Conservation (phyloP, 2,888 invertebrate species). For the Yponomeuta cagnagella region DNA sequence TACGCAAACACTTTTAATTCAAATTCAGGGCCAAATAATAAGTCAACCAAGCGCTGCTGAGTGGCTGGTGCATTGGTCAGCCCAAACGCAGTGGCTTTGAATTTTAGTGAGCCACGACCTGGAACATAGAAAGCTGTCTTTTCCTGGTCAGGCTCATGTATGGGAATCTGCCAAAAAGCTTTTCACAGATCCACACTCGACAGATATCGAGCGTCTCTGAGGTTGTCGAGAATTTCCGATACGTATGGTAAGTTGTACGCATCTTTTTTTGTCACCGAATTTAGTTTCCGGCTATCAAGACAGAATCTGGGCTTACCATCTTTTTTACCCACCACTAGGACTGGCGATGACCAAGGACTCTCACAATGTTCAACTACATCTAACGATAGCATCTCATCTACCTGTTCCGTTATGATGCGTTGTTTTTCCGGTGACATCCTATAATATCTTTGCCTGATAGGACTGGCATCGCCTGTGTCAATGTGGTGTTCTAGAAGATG, state of each 20-base stretch:
- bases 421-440: conserved; percentile 28
- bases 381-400: conserved; percentile 17
- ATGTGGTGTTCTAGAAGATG: no score
- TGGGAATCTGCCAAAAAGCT: conserved; percentile 19
- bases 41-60: conserved; percentile 13
- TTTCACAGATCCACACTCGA: conserved; percentile 25
- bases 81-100: conserved; percentile 13
- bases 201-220: conserved; percentile 26
- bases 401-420: conserved; percentile 17
- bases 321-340: no score
- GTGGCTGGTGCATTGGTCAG: conserved; percentile 17
- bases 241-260: conserved; percentile 24
- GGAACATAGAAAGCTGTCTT: conserved; percentile 15
- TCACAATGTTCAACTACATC: conserved; percentile 26
- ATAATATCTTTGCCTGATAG: conserved; percentile 22
- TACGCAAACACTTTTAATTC: conserved; percentile 13
- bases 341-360: conserved; percentile 20
- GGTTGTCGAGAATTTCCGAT: conserved; percentile 28
- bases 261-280: no score
- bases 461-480: not conserved
- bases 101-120: conserved; percentile 2
- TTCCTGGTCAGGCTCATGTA: conserved; percentile 6
- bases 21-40: conserved; percentile 11
- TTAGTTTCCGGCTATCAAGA: no score
- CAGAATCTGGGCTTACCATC: conserved; percentile 17